Conservation (phyloP, 2,888 invertebrate genomes). For the Ferdinandea cuprea region DNA sequence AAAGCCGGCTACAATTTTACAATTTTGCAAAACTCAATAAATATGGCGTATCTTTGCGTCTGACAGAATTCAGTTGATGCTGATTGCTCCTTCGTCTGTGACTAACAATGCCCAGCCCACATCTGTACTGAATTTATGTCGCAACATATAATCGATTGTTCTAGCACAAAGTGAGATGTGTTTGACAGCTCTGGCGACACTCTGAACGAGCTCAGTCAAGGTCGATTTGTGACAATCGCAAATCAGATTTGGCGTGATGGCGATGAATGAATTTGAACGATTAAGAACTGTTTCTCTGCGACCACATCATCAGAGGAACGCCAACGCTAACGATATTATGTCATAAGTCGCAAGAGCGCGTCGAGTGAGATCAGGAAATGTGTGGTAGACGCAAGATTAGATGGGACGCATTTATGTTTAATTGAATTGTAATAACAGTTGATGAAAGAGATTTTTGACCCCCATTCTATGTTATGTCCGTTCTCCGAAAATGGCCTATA, state of each 20-base stretch:
- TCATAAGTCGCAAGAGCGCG: conserved; percentile 48
- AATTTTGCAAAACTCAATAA: conserved; percentile 51
- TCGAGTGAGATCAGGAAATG: conserved; percentile 19
- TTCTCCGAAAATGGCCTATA: conserved; percentile 25
- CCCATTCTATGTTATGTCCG: conserved; percentile 14
- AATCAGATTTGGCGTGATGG: conserved; percentile 24
- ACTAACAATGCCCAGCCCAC: too few relatives aligned
- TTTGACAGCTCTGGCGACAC: conserved; percentile 48
- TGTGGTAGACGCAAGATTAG: conserved; percentile 19
- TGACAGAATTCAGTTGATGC: conserved; percentile 32
- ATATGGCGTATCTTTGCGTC: conserved; percentile 41
- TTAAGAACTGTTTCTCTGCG: conserved; percentile 35
- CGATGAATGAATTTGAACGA: conserved; percentile 8
- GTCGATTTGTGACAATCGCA: conserved; percentile 59
- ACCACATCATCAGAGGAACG: conserved; percentile 14
- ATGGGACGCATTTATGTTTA: conserved; percentile 19
- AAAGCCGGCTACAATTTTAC: conserved; percentile 68
- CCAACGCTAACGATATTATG: conserved; percentile 51
- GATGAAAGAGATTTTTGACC: conserved; percentile 15
- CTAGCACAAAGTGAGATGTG: conserved; percentile 24
- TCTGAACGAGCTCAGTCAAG: conserved; percentile 50
- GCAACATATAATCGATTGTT: conserved; percentile 19
- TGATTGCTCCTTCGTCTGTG: too few relatives aligned
- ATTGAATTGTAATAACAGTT: conserved; percentile 21
- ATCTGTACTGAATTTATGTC: too few relatives aligned